Evolutionary conservation across 2,797 vertebrate species (phyloP).

Genomic region (Pipistrellus pipistrellus): DNA sequence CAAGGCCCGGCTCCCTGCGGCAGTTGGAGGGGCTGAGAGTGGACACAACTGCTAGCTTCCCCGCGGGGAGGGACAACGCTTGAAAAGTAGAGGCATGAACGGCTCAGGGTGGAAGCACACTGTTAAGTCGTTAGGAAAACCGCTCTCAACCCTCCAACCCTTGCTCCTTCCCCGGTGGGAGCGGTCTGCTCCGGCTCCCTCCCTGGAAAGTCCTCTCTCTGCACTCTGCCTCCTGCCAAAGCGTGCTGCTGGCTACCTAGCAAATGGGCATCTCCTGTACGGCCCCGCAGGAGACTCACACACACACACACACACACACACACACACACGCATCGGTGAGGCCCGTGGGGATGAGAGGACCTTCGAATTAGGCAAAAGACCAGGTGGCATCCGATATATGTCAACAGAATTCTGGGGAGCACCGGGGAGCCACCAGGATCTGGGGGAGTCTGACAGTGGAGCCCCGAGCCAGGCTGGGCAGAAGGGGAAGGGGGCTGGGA

Average conservation of each 20-base stretch:
- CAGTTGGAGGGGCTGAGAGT: not conserved
- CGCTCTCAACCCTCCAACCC: not conserved
- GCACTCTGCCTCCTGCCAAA: not conserved
- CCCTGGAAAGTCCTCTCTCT: slow-evolving; percentile 5
- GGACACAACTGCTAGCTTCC: not conserved
- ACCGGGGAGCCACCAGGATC: not conserved
- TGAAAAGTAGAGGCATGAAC: not conserved
- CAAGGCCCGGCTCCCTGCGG: not conserved
- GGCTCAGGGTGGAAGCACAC: not conserved
- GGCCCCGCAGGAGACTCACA: not conserved
- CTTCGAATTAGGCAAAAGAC: not conserved
- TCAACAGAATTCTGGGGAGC: not conserved
- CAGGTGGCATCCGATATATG: not conserved
- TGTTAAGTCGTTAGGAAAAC: slow-evolving; percentile 17
- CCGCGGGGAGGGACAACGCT: not conserved
- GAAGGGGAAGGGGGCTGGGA: not conserved
- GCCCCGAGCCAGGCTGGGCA: not conserved
- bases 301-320: too few relatives aligned
- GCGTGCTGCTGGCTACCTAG: not conserved
- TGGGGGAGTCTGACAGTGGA: not conserved
- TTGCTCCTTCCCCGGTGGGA: not conserved
- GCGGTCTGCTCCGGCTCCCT: not conserved
- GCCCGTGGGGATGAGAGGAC: not conserved
- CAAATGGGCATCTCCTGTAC: not conserved
- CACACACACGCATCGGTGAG: not conserved